Conservation (phyloP, 1,140 invertebrate genomes). For the Drosophila kurseongensis region DNA sequence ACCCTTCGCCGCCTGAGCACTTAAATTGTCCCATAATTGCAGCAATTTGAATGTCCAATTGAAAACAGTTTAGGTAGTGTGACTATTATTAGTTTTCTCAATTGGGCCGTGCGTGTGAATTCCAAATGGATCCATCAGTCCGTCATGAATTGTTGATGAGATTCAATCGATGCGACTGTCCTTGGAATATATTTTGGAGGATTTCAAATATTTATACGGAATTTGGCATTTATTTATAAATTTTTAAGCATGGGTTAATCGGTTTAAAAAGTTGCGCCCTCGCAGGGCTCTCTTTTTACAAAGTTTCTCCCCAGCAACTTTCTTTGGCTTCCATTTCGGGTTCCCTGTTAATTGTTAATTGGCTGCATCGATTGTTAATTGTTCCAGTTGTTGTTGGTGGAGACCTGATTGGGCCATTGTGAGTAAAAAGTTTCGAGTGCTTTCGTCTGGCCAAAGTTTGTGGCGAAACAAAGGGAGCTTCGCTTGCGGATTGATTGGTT, state of each 20-base stretch:
- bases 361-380: slow-evolving; percentile 80
- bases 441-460: slow-evolving; percentile 75
- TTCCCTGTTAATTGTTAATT: slow-evolving; percentile 74
- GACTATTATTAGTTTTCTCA: slow-evolving; percentile 26
- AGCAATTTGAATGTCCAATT: slow-evolving; percentile 30
- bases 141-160: slow-evolving; percentile 19
- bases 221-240: slow-evolving; percentile 33
- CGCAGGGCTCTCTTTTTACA: slow-evolving; percentile 24
- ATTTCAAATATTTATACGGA: slow-evolving; percentile 24
- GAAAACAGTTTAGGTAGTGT: slow-evolving; percentile 10
- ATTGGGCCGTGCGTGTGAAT: slow-evolving; percentile 19
- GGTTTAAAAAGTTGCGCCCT: slow-evolving; percentile 30
- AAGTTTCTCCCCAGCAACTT: slow-evolving; percentile 38
- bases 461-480: slow-evolving; percentile 56
- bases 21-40: slow-evolving; percentile 21
- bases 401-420: slow-evolving; percentile 48
- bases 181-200: slow-evolving; percentile 16
- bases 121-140: slow-evolving; percentile 5
- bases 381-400: slow-evolving; percentile 41
- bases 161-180: slow-evolving; percentile 15
- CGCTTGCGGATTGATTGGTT: slow-evolving; percentile 46
- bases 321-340: slow-evolving; percentile 28
- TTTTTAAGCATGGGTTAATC: slow-evolving; percentile 29
- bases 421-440: slow-evolving; percentile 65
- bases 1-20: neutral